A percentile compares a stretch with the other conserved stretches of the same genome.
These are phyloP conservation scores for Stegophylla sp. DNA, from an alignment of 2,888 invertebrate genomes.

Conservation along the genomic window DNA sequence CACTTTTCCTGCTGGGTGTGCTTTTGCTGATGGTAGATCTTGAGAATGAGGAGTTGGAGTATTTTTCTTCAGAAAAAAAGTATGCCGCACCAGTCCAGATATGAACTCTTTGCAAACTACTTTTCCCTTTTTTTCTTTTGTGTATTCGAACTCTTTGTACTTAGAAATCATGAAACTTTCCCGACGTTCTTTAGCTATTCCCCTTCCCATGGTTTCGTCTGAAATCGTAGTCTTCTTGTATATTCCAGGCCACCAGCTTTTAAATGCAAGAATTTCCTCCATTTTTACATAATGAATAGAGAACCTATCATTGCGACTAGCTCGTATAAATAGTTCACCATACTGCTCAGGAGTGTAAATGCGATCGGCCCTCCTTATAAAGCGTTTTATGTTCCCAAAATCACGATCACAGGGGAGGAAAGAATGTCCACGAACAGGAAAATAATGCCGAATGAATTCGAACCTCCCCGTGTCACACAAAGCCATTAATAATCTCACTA, in stretches of 20 bases:
- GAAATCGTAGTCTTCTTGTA: not conserved
- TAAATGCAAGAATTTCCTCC: not conserved
- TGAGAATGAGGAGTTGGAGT: not conserved
- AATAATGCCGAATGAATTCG: too few relatives aligned
- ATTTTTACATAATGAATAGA: not conserved
- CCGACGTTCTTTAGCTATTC: conserved; percentile 1
- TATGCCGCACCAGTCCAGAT: not conserved
- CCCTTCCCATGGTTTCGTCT: not conserved
- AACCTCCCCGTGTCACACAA: too few relatives aligned
- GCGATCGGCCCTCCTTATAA: too few relatives aligned
- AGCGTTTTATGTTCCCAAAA: too few relatives aligned
- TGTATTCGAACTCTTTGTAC: not conserved
- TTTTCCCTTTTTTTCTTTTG: conserved; percentile 4
- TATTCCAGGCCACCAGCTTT: not conserved
- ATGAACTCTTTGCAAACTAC: not conserved
- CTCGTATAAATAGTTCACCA: not conserved
- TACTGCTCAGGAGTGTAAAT: too few relatives aligned
- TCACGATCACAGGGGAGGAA: not conserved
- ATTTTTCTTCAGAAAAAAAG: not conserved
- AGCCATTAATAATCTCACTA: too few relatives aligned
- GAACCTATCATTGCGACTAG: not conserved
- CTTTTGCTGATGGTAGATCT: not conserved
- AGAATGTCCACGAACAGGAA: too few relatives aligned
- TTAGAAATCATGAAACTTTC: conserved; percentile 8
- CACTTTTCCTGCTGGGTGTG: conserved; percentile 3